Evolutionary conservation across 2,888 invertebrate genomes (phyloP).

Genomic region (Octodonta nipae): DNA sequence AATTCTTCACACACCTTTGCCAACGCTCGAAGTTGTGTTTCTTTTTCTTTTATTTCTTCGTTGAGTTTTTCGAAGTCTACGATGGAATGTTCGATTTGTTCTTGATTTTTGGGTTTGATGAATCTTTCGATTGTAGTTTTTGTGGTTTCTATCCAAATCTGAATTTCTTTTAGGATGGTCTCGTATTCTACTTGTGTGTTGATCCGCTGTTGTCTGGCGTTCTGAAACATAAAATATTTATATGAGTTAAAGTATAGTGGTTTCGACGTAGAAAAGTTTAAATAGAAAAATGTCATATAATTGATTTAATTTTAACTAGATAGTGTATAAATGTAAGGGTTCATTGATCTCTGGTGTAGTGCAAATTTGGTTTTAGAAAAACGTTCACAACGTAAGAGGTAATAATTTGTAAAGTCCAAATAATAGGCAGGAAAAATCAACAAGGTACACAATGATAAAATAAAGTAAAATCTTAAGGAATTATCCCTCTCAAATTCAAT

Average conservation of each 20-base stretch:
- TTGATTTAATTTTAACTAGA: too few relatives aligned
- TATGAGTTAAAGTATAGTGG: slow-evolving; percentile 4
- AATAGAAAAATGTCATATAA: slow-evolving; percentile 2
- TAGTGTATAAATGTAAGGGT: too few relatives aligned
- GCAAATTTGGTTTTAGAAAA: too few relatives aligned
- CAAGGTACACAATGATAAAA: too few relatives aligned
- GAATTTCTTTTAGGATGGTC: slow-evolving; percentile 40
- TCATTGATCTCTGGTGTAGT: too few relatives aligned
- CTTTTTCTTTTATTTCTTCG: slow-evolving; percentile 35
- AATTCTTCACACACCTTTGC: slow-evolving; percentile 38
- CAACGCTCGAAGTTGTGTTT: slow-evolving; percentile 38
- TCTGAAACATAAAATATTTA: slow-evolving; percentile 29
- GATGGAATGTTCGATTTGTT: slow-evolving; percentile 27
- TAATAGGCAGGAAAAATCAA: too few relatives aligned
- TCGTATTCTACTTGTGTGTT: slow-evolving; percentile 44
- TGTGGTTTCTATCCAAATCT: slow-evolving; percentile 41
- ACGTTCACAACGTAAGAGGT: too few relatives aligned
- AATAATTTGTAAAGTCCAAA: too few relatives aligned
- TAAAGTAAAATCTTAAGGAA: too few relatives aligned
- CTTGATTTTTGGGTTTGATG: slow-evolving; percentile 17
- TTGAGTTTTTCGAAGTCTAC: slow-evolving; percentile 26
- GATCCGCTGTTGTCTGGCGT: slow-evolving; percentile 40
- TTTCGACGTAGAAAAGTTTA: slow-evolving; percentile 1
- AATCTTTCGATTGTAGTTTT: slow-evolving; percentile 25
- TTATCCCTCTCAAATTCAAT: too few relatives aligned